Evolutionary conservation across 2,888 invertebrate genomes (phyloP), one percentile per base, ranked within the genome.

Genomic region (Lepas anatifera): DNA sequence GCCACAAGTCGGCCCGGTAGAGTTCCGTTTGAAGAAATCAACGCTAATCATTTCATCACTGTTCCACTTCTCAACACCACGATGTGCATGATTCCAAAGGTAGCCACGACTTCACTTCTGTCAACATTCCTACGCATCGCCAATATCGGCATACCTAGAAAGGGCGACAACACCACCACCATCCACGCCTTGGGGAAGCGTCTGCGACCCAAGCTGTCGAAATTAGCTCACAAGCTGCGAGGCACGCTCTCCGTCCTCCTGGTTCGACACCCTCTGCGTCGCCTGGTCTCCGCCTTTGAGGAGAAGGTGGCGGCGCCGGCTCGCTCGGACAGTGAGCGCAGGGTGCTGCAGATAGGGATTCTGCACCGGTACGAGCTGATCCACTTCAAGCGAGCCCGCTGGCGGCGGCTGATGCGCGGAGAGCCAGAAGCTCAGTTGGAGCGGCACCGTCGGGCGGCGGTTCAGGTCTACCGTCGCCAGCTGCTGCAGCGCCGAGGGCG

Each of bases 241-340:
- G 18, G 29, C 35, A 25, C 58, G 58, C 29, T 58, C 7, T 22
- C 35, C 18, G 35, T 58, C 22, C 58, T 58, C 32, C 58, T 58
- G 32, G 58, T 58, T 32, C 58, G 58, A 8, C 58, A 58, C 58
- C 58, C 58, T 18, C 58, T 58, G 58, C 58, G 58, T n/a, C 58
- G 58, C 8, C 58, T 58, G 29, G 58, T 58, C 35, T 32, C 58
- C 35, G 58, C 58, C 58, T 58, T 35, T 35, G 25, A 25, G 7
- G 58, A 58, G 32, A 58, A 58, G 58, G 32, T 58, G 50, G 48
- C 48, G 48, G 48, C n/a, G 48, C n/a, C n/a, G 8, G n/a, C n/a
- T 8, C 25, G 18, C n/a, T 10, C n/a, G n/a, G 25, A 10, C 6
- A n/a, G 8, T 8, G 25, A 11, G 8, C n/a, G 6, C n/a, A n/a